Conservation (phyloP, 2,113 vertebrate genomes). For the Passer montanus region DNA sequence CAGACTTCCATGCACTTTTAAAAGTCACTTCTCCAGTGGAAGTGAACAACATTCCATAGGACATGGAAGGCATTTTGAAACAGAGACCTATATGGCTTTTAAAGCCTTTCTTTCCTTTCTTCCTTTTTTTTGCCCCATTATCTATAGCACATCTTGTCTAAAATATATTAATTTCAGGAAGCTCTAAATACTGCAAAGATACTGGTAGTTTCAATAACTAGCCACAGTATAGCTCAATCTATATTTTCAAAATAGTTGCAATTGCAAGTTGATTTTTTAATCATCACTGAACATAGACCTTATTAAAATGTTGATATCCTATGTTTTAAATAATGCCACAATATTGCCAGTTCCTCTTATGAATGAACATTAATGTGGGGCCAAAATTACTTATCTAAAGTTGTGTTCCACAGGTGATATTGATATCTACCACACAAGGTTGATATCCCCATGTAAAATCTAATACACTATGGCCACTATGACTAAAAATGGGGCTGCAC, state of each 20-base stretch:
- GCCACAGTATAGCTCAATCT: not conserved
- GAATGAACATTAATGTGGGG: not conserved
- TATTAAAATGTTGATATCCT: not conserved
- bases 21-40: not conserved
- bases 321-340: not conserved
- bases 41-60: not conserved
- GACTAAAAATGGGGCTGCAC: not conserved
- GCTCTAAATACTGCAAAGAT: not conserved
- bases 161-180: not conserved
- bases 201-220: not conserved
- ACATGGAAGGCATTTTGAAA: not conserved
- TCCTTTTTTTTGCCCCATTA: accelerated
- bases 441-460: not conserved
- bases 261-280: not conserved
- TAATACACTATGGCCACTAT: accelerated
- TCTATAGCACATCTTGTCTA: not conserved
- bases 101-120: not conserved
- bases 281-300: not conserved
- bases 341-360: not conserved
- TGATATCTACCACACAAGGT: not conserved
- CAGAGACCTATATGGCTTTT: not conserved
- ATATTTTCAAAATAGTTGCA: not conserved
- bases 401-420: not conserved
- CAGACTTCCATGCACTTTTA: not conserved
- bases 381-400: not conserved